These are phyloP conservation scores for Prunella fulvescens DNA, from an alignment of 2,113 vertebrate genomes.

Conservation along the genomic window DNA sequence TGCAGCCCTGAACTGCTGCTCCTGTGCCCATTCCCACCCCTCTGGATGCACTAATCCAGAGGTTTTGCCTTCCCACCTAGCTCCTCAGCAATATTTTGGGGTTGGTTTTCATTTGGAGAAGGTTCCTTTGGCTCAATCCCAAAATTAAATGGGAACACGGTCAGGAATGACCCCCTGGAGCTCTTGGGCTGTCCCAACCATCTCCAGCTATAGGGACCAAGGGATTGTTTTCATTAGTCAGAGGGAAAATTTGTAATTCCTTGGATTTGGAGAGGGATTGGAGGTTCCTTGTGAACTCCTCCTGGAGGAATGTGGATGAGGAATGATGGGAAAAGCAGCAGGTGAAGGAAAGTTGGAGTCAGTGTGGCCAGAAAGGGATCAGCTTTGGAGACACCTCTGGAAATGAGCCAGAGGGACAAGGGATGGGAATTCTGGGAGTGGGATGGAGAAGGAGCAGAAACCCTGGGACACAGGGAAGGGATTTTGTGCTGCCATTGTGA, in stretches of 20 bases:
- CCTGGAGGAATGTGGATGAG: background rate
- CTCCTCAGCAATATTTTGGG: background rate
- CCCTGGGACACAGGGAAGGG: fast-evolving
- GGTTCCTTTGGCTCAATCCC: background rate
- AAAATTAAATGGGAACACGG: background rate
- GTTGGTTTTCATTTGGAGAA: background rate
- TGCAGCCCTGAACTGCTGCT: background rate
- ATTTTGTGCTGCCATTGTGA: background rate
- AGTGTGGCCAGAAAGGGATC: background rate
- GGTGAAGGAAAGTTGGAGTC: background rate
- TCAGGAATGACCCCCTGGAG: background rate
- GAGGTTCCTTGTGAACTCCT: background rate
- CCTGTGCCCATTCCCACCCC: background rate
- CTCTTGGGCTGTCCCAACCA: background rate
- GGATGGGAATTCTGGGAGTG: background rate
- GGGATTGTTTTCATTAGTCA: background rate
- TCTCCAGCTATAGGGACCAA: background rate
- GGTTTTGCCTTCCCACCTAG: background rate
- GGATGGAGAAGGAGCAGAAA: background rate
- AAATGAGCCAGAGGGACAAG: fast-evolving
- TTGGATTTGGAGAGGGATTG: background rate
- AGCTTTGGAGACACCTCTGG: background rate
- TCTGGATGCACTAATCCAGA: background rate
- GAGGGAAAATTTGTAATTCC: background rate
- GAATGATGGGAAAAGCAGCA: background rate